A percentile compares a stretch with the other conserved stretches of the same genome.
These are phyloP conservation scores for Terrapene triunguis DNA, from an alignment of 2,113 vertebrate genomes.

Conservation along the genomic window DNA sequence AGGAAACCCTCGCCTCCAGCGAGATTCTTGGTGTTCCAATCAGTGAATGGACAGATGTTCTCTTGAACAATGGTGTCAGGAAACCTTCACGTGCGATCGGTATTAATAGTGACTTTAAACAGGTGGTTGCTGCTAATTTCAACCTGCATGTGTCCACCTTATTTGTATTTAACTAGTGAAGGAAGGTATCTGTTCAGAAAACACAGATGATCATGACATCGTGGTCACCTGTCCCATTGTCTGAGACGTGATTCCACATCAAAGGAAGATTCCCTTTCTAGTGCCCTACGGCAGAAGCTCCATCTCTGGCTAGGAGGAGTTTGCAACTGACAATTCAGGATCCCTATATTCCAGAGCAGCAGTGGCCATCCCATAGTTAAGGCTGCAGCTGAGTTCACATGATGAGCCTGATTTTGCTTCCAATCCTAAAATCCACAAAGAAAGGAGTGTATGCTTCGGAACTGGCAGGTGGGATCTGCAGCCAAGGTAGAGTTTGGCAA, in stretches of 20 bases:
- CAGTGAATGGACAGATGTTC: neutral
- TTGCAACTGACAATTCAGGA: neutral
- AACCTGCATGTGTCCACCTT: neutral
- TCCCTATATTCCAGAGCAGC: neutral
- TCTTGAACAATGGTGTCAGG: neutral
- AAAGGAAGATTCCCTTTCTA: neutral
- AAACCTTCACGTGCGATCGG: neutral
- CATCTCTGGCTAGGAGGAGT: neutral
- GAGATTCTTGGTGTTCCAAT: neutral
- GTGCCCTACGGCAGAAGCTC: neutral
- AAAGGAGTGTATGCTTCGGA: neutral
- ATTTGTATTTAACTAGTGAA: neutral
- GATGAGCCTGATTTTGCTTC: neutral
- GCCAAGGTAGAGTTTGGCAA: neutral
- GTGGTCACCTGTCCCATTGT: neutral
- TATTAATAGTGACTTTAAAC: neutral
- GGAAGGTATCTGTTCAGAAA: neutral
- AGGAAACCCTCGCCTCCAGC: neutral
- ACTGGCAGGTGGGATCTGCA: neutral
- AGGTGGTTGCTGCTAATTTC: neutral
- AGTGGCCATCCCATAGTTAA: neutral
- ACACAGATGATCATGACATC: neutral
- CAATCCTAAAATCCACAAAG: neutral
- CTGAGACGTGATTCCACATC: neutral
- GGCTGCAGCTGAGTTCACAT: neutral